phyloP scores from a whole-genome alignment of 2,888 invertebrate genomes.

The Stratiomys singularior region DNA sequence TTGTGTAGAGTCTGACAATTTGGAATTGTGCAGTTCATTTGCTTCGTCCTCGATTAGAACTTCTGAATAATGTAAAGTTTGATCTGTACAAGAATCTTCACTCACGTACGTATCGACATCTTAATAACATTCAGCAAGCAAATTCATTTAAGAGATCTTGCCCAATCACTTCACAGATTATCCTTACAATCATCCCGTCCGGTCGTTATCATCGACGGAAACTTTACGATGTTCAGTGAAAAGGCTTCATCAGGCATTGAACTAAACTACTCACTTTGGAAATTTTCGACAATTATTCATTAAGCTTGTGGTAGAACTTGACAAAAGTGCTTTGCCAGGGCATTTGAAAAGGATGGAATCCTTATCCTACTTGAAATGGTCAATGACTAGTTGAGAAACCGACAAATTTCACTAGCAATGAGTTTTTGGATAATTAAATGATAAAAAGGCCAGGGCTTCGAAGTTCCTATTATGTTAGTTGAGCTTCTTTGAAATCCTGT shows the following conservation, averaged over 20 bases:
- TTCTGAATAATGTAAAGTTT: no score
- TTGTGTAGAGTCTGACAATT: no score
- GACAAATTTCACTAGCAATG: background rate
- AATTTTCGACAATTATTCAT: no score
- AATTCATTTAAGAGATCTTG: background rate
- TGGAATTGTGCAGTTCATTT: no score
- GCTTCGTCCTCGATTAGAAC: no score
- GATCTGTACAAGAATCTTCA: no score
- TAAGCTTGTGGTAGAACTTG: no score
- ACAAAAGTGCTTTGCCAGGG: background rate
- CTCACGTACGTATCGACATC: background rate
- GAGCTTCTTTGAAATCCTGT: no score
- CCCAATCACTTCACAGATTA: constrained; percentile 16
- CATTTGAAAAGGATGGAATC: background rate
- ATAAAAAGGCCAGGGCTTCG: background rate
- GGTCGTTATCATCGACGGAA: background rate
- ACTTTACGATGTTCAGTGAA: no score
- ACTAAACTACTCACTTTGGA: no score
- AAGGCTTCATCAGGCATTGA: no score
- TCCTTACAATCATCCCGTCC: background rate
- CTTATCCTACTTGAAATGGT: background rate
- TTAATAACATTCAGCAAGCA: background rate
- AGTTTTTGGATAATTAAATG: background rate
- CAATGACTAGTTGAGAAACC: background rate
- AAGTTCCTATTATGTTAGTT: no score